Evolutionary conservation across 2,888 invertebrate genomes (phyloP), one percentile per base, ranked within the genome.

Genomic region (Pristionchus exspectatus): DNA sequence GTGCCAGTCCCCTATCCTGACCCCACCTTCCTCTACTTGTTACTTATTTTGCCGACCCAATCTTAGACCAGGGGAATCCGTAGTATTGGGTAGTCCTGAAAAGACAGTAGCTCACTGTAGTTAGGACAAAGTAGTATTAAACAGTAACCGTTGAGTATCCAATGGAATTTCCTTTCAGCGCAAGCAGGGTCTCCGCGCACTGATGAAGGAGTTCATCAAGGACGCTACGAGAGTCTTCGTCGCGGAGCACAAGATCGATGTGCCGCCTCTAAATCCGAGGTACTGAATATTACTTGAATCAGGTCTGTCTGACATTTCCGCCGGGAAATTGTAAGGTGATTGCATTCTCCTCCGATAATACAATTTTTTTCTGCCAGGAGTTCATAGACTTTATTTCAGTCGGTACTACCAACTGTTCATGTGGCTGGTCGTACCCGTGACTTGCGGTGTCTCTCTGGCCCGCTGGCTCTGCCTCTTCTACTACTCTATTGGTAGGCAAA

Each of bases 391-490:
- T 2, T 7, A 59, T 21, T 77, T 21, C 74, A 18, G 74, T 77
- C 14, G 69, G 14, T 81, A 63, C 69, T 50, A 38, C n/a, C 89
- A 66, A 56, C 21, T 72, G 50, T 84, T 50, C 83, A 91, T 94
- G 90, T 87, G 92, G 89, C 30, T 91, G 50, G 72, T 94, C 74
- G 90, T 92, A 18, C 92, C 92, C 4, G 24, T 93, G 50, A 92
- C 93, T 24, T 91, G 91, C 50, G 69, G 92, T 38, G 86, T 92
- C 59, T 91, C 91, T 24, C 88, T 90, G 50, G 87, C 93, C 50
- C 92, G 93, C 85, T 94, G 95, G 94, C 90, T 95, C 24, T 92
- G 93, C 77, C 93, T 92, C 86, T 95, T 94, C 90, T 94, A 94
- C 90, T 95, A 93, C 87, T 92, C 95, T 44, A 94, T 94, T 27